phyloP scores from a whole-genome alignment of 1,140 invertebrate genomes.

The Cydia pomonella region DNA sequence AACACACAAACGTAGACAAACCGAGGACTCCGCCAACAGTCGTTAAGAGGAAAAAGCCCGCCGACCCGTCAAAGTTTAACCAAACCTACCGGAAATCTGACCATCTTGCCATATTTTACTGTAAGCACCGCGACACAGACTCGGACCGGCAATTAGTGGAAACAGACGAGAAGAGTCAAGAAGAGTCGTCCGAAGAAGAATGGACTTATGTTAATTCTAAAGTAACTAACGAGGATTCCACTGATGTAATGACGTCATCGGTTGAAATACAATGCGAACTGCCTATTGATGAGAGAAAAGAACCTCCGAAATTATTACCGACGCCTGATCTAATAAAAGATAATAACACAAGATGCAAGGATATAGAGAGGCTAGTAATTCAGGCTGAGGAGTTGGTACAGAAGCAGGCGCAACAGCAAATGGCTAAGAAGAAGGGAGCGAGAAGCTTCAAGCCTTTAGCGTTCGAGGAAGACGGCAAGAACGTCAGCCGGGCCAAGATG shows the following conservation, averaged over 20 bases:
- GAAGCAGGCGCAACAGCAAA: constrained; percentile 72
- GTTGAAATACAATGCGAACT: constrained; percentile 75
- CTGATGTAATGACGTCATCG: constrained; percentile 77
- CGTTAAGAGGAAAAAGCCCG: constrained; percentile 76
- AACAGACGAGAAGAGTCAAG: constrained; percentile 78
- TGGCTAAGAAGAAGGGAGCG: constrained; percentile 72
- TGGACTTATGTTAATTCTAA: constrained; percentile 84
- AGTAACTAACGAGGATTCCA: constrained; percentile 73
- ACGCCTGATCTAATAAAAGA: constrained; percentile 66
- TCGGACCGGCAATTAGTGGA: constrained; percentile 83
- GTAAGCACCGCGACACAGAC: constrained; percentile 91
- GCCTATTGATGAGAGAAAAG: constrained; percentile 63
- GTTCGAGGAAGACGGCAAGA: constrained; percentile 76
- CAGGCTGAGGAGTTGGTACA: constrained; percentile 87
- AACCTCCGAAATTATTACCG: constrained; percentile 59
- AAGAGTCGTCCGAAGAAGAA: constrained; percentile 87
- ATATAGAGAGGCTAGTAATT: constrained; percentile 85
- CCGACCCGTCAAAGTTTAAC: constrained; percentile 82
- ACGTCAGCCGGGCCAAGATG: constrained; percentile 82
- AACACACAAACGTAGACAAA: constrained; percentile 48
- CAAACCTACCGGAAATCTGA: constrained; percentile 88
- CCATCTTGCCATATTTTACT: constrained; percentile 91
- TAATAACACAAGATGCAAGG: constrained; percentile 68
- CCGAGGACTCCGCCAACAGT: constrained; percentile 73
- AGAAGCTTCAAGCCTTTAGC: constrained; percentile 80